Evolutionary conservation across 2,797 vertebrate species (phyloP), one percentile per base, ranked within the genome.

Genomic region (Margarornis squamiger): DNA sequence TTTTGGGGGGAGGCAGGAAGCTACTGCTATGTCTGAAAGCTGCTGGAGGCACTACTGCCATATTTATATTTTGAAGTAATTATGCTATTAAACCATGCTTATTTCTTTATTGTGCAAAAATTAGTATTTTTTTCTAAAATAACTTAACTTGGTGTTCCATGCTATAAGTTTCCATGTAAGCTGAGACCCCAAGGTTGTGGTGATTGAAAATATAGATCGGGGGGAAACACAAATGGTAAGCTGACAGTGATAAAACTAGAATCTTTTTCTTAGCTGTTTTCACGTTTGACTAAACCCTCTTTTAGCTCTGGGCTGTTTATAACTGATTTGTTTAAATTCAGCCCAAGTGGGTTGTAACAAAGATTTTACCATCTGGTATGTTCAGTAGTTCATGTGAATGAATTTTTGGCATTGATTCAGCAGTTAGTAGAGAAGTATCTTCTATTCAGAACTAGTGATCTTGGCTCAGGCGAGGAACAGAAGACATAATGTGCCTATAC

Each of bases 291-390:
- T 91, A 86, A 94, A 54, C 22, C 27, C 20, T 87, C 34, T 74
- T 83, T 86, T 81, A 77, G 66, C 89, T 93, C 52, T 93, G 32
- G 62, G 83, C 68, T 90, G 59, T 91, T 95, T 67, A 46, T 95
- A 94, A 66, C 58, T 30, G 22, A 66, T 88, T 71, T 86, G 83
- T 88, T 95, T 86, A 91, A 93, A 90, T 86, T 85, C 88, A 82
- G 54, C 52, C 73, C 63, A 61, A 91, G 58, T 90, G 70, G 48
- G 6, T 76, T 88, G 52, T 92, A 85, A 87, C 39, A 85, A 91
- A 86, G 58, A 77, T 67, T 85, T 90, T 94, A 29, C 82, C 91
- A 86, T 95, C 92, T 94, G 95, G 39, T 86, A 70, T 61, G 63
- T 93, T 90, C 76, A 88, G 66, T 91, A 91, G 58, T 86, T 93